These are phyloP conservation scores for Tenthredo scrophulariae DNA, from an alignment of 2,888 invertebrate genomes.

Conservation along the genomic window DNA sequence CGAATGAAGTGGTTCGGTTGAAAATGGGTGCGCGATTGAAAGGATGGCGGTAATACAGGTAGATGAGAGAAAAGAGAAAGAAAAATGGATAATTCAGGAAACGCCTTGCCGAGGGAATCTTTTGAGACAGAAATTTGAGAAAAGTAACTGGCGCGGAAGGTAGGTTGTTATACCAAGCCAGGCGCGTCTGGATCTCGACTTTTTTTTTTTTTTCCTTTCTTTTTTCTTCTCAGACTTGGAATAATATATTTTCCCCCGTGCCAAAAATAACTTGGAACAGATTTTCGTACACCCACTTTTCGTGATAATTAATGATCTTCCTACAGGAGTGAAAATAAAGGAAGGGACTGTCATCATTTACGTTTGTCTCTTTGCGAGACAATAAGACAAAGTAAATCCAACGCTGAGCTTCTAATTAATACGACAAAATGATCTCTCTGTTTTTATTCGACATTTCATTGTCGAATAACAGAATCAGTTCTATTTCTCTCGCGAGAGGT, in stretches of 20 bases:
- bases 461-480: constrained; percentile 3
- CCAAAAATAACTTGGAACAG: constrained; percentile 56
- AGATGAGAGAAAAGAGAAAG: constrained; percentile 21
- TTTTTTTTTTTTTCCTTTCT: background rate
- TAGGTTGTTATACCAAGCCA: constrained; percentile 20
- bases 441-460: background rate
- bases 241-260: constrained; percentile 52
- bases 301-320: constrained; percentile 53
- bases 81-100: constrained; percentile 29
- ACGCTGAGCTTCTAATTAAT: constrained; percentile 35
- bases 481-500: background rate
- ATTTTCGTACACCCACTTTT: constrained; percentile 51
- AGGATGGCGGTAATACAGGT: background rate
- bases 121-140: constrained; percentile 43
- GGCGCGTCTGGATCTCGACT: constrained; percentile 11
- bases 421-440: constrained; percentile 22
- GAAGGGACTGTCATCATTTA: constrained; percentile 38
- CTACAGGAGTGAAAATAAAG: constrained; percentile 42
- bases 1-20: background rate
- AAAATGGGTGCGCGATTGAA: background rate
- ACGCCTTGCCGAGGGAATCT: constrained; percentile 5
- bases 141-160: constrained; percentile 41
- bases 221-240: constrained; percentile 16
- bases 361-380: constrained; percentile 34
- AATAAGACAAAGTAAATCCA: constrained; percentile 15